A percentile compares a stretch with the other conserved stretches of the same genome.
Evolutionary conservation across 53 echinoderm and acorn worm genomes (phyloP).

Genomic region (Glandiceps talaboti): DNA sequence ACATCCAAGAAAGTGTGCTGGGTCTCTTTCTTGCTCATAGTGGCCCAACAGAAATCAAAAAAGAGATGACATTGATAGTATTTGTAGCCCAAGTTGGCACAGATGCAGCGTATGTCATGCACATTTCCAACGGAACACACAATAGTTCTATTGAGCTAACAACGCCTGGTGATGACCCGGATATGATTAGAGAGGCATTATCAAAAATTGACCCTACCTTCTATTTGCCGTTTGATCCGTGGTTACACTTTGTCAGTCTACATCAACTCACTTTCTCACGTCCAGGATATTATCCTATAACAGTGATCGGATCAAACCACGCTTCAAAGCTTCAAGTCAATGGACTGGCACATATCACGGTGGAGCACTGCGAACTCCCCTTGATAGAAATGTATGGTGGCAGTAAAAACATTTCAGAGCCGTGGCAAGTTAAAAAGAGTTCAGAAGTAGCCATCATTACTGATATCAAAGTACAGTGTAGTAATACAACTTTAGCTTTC

Average conservation of each 20-base stretch:
- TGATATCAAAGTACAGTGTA: slow-evolving; percentile 30
- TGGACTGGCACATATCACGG: slow-evolving; percentile 26
- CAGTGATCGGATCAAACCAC: slow-evolving; percentile 30
- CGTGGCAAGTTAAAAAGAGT: slow-evolving; percentile 31
- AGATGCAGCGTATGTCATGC: slow-evolving; percentile 26
- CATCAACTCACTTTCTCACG: slow-evolving; percentile 26
- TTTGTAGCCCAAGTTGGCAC: slow-evolving; percentile 56
- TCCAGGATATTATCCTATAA: slow-evolving; percentile 27
- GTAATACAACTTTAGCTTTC: slow-evolving; percentile 10
- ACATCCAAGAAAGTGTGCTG: slow-evolving; percentile 48
- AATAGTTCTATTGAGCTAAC: neutral
- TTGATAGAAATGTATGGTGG: slow-evolving; percentile 35
- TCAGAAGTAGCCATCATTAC: slow-evolving; percentile 30
- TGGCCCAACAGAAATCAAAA: slow-evolving; percentile 22
- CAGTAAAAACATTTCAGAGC: slow-evolving; percentile 41
- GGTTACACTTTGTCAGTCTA: slow-evolving; percentile 24
- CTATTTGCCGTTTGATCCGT: slow-evolving; percentile 54
- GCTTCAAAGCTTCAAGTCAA: slow-evolving; percentile 26
- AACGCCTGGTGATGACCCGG: slow-evolving; percentile 20
- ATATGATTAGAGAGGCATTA: slow-evolving; percentile 22
- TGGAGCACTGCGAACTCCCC: slow-evolving; percentile 45
- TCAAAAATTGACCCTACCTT: slow-evolving; percentile 31
- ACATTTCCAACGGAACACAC: slow-evolving; percentile 3
- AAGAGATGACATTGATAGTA: slow-evolving; percentile 32
- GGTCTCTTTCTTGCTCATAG: slow-evolving; percentile 50